These are phyloP conservation scores for Anomalospiza imberbis DNA, from an alignment of 2,797 vertebrate species.

Conservation along the genomic window DNA sequence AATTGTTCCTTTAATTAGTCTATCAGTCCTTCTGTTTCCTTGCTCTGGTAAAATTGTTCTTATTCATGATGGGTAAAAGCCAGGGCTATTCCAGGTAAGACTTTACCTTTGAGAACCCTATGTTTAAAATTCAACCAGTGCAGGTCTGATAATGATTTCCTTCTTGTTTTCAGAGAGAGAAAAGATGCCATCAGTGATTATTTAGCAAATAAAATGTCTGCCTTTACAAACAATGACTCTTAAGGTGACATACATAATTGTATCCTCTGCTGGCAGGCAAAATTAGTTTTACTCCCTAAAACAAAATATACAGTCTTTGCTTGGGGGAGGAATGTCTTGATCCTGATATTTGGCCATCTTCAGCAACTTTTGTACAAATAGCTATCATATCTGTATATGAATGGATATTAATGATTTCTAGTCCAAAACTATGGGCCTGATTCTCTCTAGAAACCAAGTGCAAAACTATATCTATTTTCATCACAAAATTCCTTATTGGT, in stretches of 20 bases:
- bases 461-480: background rate
- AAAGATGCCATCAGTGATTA: background rate
- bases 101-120: background rate
- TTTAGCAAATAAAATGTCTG: background rate
- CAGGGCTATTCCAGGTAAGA: background rate
- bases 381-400: background rate
- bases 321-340: background rate
- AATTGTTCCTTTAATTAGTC: background rate
- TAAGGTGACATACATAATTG: background rate
- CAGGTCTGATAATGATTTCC: background rate
- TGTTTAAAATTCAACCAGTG: background rate
- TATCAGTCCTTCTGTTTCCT: background rate
- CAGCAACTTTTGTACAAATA: background rate
- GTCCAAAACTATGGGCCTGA: background rate
- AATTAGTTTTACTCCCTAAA: background rate
- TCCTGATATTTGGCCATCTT: background rate
- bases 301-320: background rate
- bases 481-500: background rate
- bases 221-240: background rate
- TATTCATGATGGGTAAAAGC: background rate
- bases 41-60: background rate
- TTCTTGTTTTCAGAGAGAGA: background rate
- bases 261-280: background rate
- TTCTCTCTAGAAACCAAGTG: background rate
- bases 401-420: background rate